A percentile compares a stretch with the other conserved stretches of the same genome.
Evolutionary conservation across 2,888 invertebrate species (phyloP).

Genomic region (Aquatica leii): DNA sequence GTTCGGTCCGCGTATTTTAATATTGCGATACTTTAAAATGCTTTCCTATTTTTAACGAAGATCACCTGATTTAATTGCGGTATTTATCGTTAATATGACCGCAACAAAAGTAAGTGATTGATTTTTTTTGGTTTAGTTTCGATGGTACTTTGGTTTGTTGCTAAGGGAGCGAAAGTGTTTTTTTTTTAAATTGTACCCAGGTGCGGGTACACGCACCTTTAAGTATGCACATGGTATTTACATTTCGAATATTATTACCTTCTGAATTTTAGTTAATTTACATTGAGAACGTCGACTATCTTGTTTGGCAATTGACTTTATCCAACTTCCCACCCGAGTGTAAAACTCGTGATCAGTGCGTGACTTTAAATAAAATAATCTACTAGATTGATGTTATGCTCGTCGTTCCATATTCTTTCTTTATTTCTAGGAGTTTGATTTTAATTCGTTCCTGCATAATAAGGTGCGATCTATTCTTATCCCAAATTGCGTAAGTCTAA

Average conservation of each 20-base stretch:
- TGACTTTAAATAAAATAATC: constrained; percentile 17
- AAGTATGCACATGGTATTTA: no score
- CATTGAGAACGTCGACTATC: constrained; percentile 13
- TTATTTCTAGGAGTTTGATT: neutral
- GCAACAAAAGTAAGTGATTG: no score
- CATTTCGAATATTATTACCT: constrained; percentile 4
- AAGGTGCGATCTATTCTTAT: neutral
- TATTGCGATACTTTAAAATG: no score
- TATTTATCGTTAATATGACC: no score
- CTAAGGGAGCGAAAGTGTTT: no score
- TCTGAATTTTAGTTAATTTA: constrained; percentile 10
- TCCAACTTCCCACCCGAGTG: constrained; percentile 12
- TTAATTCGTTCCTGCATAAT: neutral
- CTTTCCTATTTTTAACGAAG: no score
- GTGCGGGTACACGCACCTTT: no score
- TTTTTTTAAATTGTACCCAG: no score
- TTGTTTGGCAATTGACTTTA: constrained; percentile 25
- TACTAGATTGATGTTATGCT: neutral
- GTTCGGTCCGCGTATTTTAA: no score
- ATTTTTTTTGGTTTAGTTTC: no score
- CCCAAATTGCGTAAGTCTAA: neutral
- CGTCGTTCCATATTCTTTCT: neutral
- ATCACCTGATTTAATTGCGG: no score
- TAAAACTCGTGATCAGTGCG: constrained; percentile 23
- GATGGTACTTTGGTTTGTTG: no score